Percentiles rank a stretch among this genome's conserved stretches.
phyloP scores from a whole-genome alignment of 2,797 vertebrate species.

The Coluber constrictor region DNA sequence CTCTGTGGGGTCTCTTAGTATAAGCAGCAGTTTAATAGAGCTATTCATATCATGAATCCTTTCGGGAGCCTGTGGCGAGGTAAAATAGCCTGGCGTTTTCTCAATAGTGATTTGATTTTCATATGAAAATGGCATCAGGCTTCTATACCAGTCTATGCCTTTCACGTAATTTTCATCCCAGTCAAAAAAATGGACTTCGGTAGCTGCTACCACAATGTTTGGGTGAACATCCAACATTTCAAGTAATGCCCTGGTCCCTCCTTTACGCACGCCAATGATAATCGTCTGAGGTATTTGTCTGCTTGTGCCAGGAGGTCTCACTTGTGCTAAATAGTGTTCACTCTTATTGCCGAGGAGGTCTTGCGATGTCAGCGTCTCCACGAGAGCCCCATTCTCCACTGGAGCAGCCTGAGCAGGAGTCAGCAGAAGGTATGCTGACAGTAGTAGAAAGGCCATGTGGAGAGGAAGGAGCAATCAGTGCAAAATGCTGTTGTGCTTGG shows the following conservation, averaged over 20 bases:
- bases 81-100: constrained; percentile 94
- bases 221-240: constrained; percentile 94
- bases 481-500: constrained; percentile 43
- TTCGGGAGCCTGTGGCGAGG: constrained; percentile 83
- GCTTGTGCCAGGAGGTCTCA: constrained; percentile 81
- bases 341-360: constrained; percentile 73
- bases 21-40: constrained; percentile 88
- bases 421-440: constrained; percentile 81
- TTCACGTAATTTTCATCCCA: constrained; percentile 93
- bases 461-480: constrained; percentile 58
- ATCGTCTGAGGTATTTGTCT: constrained; percentile 86
- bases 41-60: constrained; percentile 90
- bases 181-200: constrained; percentile 94
- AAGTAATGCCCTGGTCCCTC: constrained; percentile 86
- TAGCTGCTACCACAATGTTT: constrained; percentile 87
- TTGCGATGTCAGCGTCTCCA: constrained; percentile 69
- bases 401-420: constrained; percentile 75
- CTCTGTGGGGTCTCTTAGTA: constrained; percentile 88
- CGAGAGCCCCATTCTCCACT: constrained; percentile 64
- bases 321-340: constrained; percentile 65
- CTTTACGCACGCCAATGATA: constrained; percentile 91
- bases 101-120: constrained; percentile 91
- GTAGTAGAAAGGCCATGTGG: constrained; percentile 82
- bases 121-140: constrained; percentile 89
- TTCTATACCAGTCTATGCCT: constrained; percentile 90